Conservation (phyloP, 2,888 invertebrate species). For the Ormyrus thymus region DNA sequence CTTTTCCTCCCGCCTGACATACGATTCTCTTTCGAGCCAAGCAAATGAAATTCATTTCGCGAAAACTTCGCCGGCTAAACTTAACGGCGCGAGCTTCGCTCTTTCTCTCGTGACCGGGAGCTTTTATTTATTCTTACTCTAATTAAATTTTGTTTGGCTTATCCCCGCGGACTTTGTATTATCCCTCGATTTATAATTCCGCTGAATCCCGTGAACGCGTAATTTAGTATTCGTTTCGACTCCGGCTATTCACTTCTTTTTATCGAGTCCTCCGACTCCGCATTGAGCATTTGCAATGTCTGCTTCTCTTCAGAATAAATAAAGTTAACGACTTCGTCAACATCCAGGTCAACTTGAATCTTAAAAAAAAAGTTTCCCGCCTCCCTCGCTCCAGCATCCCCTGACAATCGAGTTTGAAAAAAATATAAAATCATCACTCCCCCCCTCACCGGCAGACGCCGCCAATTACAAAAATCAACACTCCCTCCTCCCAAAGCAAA, state of each 20-base stretch:
- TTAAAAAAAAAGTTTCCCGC: too few relatives aligned
- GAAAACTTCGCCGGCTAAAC: conserved; percentile 35
- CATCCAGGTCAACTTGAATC: not conserved
- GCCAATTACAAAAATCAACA: too few relatives aligned
- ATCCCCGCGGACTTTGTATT: conserved; percentile 11
- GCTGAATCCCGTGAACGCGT: not conserved
- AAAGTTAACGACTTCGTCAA: not conserved
- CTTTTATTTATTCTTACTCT: conserved; percentile 13
- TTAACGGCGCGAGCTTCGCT: not conserved
- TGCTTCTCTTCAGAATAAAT: not conserved
- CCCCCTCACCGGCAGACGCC: too few relatives aligned
- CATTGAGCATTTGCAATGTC: not conserved
- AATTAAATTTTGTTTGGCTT: conserved; percentile 43
- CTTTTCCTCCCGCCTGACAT: conserved; percentile 15
- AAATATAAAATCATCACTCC: too few relatives aligned
- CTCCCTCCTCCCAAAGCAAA: too few relatives aligned
- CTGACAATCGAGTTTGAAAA: too few relatives aligned
- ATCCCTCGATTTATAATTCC: not conserved
- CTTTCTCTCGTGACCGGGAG: not conserved
- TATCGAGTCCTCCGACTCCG: not conserved
- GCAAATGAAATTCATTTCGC: conserved; percentile 52
- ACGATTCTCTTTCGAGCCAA: conserved; percentile 15
- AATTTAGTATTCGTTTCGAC: too few relatives aligned
- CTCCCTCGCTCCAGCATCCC: too few relatives aligned
- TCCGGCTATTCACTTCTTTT: not conserved